phyloP scores from a whole-genome alignment of 2,797 vertebrate species.

The Acanthornis magna region DNA sequence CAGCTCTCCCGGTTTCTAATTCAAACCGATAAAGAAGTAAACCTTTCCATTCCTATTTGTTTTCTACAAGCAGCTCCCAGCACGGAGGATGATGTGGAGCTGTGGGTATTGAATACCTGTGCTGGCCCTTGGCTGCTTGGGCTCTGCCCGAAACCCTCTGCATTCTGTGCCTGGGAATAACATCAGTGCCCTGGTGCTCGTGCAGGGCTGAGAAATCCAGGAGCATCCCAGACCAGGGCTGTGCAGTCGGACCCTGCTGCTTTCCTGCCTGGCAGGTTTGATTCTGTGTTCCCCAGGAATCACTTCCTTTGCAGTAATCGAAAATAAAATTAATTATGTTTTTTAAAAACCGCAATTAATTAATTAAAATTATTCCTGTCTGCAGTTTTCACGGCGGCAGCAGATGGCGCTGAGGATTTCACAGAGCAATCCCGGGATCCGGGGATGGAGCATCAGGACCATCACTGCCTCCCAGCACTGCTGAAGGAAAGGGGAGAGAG shows the following conservation, averaged over 20 bases:
- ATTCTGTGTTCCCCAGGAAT: background rate
- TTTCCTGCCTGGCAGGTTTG: fast-evolving
- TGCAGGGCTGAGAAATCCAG: fast-evolving
- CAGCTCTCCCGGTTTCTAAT: background rate
- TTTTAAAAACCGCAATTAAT: no score
- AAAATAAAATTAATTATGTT: background rate
- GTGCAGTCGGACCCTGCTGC: background rate
- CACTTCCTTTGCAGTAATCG: background rate
- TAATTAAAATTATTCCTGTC: fast-evolving
- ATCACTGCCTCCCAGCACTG: fast-evolving
- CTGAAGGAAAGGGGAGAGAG: no score
- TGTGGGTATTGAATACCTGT: fast-evolving
- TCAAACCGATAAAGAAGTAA: background rate
- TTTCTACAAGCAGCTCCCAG: background rate
- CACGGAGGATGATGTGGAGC: fast-evolving
- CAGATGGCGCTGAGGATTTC: background rate
- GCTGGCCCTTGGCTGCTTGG: fast-evolving
- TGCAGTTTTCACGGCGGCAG: background rate
- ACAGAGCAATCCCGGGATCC: background rate
- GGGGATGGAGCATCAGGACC: background rate
- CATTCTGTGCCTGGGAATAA: fast-evolving
- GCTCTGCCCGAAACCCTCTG: fast-evolving
- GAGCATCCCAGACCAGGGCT: background rate
- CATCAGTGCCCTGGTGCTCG: fast-evolving
- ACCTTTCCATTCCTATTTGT: background rate